phyloP scores from a whole-genome alignment of 2,113 vertebrate genomes.

The Apeltes quadracus region DNA sequence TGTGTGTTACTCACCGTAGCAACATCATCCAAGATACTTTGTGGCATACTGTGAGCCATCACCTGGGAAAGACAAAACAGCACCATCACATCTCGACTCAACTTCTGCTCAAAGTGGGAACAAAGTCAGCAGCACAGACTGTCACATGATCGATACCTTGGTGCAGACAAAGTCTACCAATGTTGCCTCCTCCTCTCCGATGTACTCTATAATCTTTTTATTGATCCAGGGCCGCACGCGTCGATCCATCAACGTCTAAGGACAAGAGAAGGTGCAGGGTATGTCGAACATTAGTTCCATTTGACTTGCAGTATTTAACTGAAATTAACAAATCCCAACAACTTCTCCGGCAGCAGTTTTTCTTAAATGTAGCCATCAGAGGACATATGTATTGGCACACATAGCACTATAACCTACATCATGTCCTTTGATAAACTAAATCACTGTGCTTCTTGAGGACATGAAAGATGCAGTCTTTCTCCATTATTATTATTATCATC shows the following conservation, averaged over 20 bases:
- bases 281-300: neutral
- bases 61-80: constrained; percentile 80
- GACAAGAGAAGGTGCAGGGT: neutral
- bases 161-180: constrained; percentile 99
- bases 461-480: too few species aligned
- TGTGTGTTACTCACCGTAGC: constrained; percentile 90
- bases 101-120: neutral
- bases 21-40: constrained; percentile 98
- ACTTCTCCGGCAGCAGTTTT: neutral
- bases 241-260: constrained; percentile 93
- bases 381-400: too few species aligned
- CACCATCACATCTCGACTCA: neutral
- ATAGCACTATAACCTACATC: too few species aligned
- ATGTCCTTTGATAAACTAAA: neutral
- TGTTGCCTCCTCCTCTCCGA: constrained; percentile 97
- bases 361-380: neutral
- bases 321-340: neutral
- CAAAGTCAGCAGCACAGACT: too few species aligned
- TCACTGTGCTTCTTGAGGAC: neutral
- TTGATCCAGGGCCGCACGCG: constrained; percentile 99
- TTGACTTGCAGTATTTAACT: neutral
- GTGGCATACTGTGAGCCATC: constrained; percentile 97
- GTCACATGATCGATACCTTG: constrained; percentile 82
- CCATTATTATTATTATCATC: too few species aligned
- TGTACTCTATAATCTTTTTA: constrained; percentile 99